Conservation (phyloP, 2,888 invertebrate genomes). For the Plagiodera versicolora region DNA sequence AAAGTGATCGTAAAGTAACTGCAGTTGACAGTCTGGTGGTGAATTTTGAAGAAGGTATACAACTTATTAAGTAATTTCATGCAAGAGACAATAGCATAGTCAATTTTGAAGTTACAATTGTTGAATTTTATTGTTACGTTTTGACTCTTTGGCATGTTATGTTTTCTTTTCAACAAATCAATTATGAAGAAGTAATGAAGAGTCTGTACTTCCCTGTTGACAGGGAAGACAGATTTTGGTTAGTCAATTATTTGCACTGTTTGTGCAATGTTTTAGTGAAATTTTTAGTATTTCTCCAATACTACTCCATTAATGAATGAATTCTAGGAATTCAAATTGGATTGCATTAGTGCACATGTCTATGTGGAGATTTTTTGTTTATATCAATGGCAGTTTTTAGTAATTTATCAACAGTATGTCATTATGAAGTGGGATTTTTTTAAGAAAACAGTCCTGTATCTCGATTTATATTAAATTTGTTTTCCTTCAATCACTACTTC, state of each 20-base stretch:
- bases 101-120: slow-evolving; percentile 31
- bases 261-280: slow-evolving; percentile 19
- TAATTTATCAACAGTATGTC: no score
- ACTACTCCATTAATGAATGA: slow-evolving; percentile 21
- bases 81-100: slow-evolving; percentile 24
- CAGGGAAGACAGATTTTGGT: slow-evolving; percentile 10
- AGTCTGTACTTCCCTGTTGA: background rate
- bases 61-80: slow-evolving; percentile 60
- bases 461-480: no score
- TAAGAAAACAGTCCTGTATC: no score
- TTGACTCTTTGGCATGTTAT: slow-evolving; percentile 2
- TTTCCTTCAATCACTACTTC: background rate
- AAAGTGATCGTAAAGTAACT: slow-evolving; percentile 46
- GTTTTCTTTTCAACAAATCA: slow-evolving; percentile 2
- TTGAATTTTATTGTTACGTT: slow-evolving; percentile 27
- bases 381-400: background rate
- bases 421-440: no score
- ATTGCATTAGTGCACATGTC: background rate
- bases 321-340: background rate
- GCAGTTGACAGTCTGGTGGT: slow-evolving; percentile 74
- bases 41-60: slow-evolving; percentile 83
- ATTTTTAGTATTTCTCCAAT: slow-evolving; percentile 27
- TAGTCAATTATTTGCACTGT: slow-evolving; percentile 16
- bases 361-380: background rate
- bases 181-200: slow-evolving; percentile 2